These are phyloP conservation scores for Heloderma charlesbogerti DNA, from an alignment of 2,113 vertebrate species.

Conservation along the genomic window DNA sequence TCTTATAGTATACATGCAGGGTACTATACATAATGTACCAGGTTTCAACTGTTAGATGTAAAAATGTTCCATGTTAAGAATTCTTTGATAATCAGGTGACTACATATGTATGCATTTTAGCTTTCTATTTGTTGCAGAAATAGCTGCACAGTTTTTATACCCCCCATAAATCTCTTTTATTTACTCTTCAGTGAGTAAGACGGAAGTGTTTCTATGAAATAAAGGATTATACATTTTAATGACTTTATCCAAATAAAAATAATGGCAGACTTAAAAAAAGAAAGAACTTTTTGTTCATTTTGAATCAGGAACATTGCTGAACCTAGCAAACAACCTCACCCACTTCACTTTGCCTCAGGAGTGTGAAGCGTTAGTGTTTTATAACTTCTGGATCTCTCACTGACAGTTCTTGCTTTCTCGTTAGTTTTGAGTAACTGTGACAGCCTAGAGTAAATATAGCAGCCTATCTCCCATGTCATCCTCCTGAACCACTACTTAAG, in stretches of 20 bases:
- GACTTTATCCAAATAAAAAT: background rate
- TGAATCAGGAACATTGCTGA: background rate
- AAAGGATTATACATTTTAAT: background rate
- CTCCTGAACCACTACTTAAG: background rate
- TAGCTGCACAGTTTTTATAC: background rate
- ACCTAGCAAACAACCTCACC: background rate
- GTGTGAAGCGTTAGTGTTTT: background rate
- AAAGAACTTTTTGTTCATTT: background rate
- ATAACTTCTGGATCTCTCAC: background rate
- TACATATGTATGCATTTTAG: background rate
- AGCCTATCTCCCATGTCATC: background rate
- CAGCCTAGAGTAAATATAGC: too few species aligned
- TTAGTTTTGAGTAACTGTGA: background rate
- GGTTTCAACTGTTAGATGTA: background rate
- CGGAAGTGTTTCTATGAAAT: background rate
- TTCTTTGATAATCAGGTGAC: background rate
- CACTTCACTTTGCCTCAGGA: background rate
- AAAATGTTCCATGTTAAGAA: background rate
- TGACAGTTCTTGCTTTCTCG: background rate
- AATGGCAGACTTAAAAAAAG: background rate
- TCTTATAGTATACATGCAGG: too few species aligned
- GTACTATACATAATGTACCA: background rate
- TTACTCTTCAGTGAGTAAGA: background rate
- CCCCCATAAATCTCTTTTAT: too few species aligned
- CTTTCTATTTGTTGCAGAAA: background rate